phyloP scores from a whole-genome alignment of 2,888 invertebrate species.

The Ypsolopha scabrella region DNA sequence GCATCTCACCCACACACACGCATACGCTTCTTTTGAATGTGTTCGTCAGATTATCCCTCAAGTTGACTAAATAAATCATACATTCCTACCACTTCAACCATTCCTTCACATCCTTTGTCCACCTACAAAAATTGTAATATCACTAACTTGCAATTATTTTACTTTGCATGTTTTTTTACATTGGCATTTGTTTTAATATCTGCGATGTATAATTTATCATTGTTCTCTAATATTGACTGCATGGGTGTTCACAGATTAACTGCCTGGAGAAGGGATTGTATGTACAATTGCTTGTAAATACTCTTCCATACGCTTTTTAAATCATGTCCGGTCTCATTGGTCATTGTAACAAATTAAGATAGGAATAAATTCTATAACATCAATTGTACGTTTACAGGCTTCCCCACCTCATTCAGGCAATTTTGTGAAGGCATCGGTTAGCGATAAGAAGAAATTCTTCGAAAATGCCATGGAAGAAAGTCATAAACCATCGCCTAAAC shows the following conservation, averaged over 20 bases:
- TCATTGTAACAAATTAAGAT: neutral
- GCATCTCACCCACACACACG: slow-evolving; percentile 52
- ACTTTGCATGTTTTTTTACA: slow-evolving; percentile 51
- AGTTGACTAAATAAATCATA: slow-evolving; percentile 15
- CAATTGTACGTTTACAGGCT: slow-evolving; percentile 41
- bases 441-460: slow-evolving; percentile 94
- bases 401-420: slow-evolving; percentile 79
- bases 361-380: slow-evolving; percentile 1
- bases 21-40: slow-evolving; percentile 64
- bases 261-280: slow-evolving; percentile 51
- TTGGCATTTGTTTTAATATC: slow-evolving; percentile 16
- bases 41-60: slow-evolving; percentile 38
- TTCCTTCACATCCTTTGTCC: slow-evolving; percentile 16
- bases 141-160: slow-evolving; percentile 58
- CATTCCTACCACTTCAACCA: slow-evolving; percentile 10
- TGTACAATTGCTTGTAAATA: slow-evolving; percentile 45
- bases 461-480: slow-evolving; percentile 96
- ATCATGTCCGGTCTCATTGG: slow-evolving; percentile 3
- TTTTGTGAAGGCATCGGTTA: slow-evolving; percentile 87
- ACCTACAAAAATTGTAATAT: slow-evolving; percentile 22
- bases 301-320: slow-evolving; percentile 15
- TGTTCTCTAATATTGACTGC: slow-evolving; percentile 44
- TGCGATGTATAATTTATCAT: slow-evolving; percentile 24
- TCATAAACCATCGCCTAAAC: slow-evolving; percentile 85
- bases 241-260: slow-evolving; percentile 42